Evolutionary conservation across 2,888 invertebrate species (phyloP), one percentile per base, ranked within the genome.

Genomic region (Hyposoter didymator): DNA sequence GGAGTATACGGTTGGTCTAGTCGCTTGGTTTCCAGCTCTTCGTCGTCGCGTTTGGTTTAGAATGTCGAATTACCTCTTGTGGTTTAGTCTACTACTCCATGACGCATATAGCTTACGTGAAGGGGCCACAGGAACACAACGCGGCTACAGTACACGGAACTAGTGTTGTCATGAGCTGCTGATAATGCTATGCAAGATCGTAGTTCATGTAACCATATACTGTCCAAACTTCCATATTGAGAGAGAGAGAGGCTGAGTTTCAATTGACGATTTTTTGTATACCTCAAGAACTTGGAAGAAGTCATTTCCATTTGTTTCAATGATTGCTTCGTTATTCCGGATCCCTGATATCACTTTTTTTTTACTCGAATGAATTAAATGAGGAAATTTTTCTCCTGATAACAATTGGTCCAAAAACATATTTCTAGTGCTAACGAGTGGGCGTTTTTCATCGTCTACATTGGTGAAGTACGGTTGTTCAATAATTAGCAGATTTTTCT

Each of bases 61-160:
- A 79, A 80, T 80, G 80, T 78, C 76, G 80, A 83, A 78, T 83
- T 76, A 85, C 78, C 69, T 73, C 62, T 74, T 74, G 69, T 62
- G 76, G 80, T 80, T 59, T 47, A 45, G 28, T 78, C 66, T 70
- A 39, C 76, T 64, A 47, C 62, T 49, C 28, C 28, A 28, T 66
- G 14, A 43, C 39, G 19, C 75, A 47, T 32, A 75, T 19, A 39
- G 47, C 49, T 39, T 8, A 49, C 32, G n/a, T 67, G 43, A 32
- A 55, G 12, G 32, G 28, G 14, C 35, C 55, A 14, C 35, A 74
- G 8, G n/a, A 73, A 74, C 28, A 74, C n/a, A 47, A 52, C 43
- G 35, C 43, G 45, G 49, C 12, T 64, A 39, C 19, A 32, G 35
- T 62, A 49, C 47, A 45, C 59, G 14, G 45, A 32, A 78, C 70